Conservation (phyloP, 2,888 invertebrate species). For the Frankliniella fusca region DNA sequence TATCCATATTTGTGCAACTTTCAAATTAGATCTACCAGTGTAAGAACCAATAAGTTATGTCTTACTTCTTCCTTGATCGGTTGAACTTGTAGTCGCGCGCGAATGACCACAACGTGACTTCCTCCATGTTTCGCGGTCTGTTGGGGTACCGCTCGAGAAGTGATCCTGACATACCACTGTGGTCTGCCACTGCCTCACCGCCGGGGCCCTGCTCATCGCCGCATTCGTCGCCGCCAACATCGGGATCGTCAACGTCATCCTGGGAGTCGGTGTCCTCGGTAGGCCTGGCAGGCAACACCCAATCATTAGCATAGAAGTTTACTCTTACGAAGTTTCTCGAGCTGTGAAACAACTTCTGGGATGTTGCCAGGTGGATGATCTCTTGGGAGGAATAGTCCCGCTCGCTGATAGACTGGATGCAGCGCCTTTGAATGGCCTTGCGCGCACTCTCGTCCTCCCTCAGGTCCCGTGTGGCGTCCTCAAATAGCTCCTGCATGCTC, state of each 20-base stretch:
- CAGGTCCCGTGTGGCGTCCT: background rate
- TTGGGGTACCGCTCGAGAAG: background rate
- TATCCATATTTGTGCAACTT: too few species aligned
- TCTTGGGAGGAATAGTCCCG: slow-evolving; percentile 36
- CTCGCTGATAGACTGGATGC: slow-evolving; percentile 34
- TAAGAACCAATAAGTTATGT: too few species aligned
- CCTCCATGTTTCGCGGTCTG: background rate
- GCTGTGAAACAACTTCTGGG: slow-evolving; percentile 28
- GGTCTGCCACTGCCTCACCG: background rate
- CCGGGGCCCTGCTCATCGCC: background rate
- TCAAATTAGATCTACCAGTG: too few species aligned
- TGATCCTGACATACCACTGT: background rate
- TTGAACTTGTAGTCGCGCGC: background rate
- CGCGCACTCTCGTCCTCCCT: slow-evolving; percentile 27
- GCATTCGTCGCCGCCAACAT: background rate
- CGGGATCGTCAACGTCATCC: background rate
- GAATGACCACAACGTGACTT: background rate
- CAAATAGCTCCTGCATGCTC: slow-evolving; percentile 6
- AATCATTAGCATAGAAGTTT: background rate
- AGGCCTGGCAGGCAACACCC: background rate
- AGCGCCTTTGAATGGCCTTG: slow-evolving; percentile 33
- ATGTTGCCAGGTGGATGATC: slow-evolving; percentile 30
- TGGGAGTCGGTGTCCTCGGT: background rate
- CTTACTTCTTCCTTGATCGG: background rate
- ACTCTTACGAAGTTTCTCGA: slow-evolving; percentile 12